Evolutionary conservation across 2,797 vertebrate species (phyloP), one percentile per base, ranked within the genome.

Genomic region (Lateolabrax maculatus): DNA sequence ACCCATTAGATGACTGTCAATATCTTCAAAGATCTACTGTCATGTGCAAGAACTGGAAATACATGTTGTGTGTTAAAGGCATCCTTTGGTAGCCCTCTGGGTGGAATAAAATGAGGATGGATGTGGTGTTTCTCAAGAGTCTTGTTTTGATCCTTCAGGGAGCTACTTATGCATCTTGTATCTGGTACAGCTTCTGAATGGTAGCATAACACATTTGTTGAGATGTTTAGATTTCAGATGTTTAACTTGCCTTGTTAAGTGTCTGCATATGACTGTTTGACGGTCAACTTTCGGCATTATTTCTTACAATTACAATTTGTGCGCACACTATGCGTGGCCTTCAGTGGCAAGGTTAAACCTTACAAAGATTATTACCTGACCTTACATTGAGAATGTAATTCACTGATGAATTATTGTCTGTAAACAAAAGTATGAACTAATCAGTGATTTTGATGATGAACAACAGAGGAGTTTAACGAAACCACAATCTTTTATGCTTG

Each of bases 381-480:
- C 9, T 61, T 37, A 31, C 31, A 41, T 19, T 46, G 3, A 57
- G 41, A 49, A 13, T 62, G 21, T 25, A 57, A 53, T 29, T 6
- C n/a, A n/a, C n/a, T 0, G 27, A 9, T 34, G 4, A n/a, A 4
- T 62, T 23, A 16, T 18, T 43, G 6, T 44, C 9, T 36, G 41
- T 29, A 43, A 56, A 76, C 25, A 46, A 52, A 55, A 6, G 34
- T 31, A 5, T 29, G 4, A n/a, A 41, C 34, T 18, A 9, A 27
- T 67, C 44, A 23, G 61, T 25, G 43, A 37, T 36, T 48, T 18
- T 52, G 60, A 75, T 39, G 5, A 63, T 53, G 31, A 78, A 41
- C 41, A 52, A 34, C 18, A 21, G 39, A 61, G 6, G 6, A 12
- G 64, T 71, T 72, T 15, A 62, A 18, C 63, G n/a, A 13, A 79